phyloP scores from a whole-genome alignment of 2,888 invertebrate species.

The Agrypnus murinus region DNA sequence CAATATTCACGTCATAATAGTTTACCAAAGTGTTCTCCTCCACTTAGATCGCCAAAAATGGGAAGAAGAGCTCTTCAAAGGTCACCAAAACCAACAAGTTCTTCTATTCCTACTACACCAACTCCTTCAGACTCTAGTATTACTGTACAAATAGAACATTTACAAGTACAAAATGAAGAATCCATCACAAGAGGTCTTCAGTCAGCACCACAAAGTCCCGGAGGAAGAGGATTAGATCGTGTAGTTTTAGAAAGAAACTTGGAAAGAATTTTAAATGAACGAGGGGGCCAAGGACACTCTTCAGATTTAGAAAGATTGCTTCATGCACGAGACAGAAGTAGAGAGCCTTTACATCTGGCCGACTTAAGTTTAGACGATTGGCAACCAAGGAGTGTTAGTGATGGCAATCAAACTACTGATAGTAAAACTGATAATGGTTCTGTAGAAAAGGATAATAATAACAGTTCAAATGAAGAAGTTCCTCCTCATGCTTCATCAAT shows the following conservation, averaged over 20 bases:
- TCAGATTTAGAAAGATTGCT: constrained; percentile 72
- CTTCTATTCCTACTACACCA: constrained; percentile 70
- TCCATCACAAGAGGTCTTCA: constrained; percentile 55
- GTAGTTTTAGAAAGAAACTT: constrained; percentile 81
- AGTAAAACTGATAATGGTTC: constrained; percentile 59
- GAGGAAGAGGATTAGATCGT: constrained; percentile 77
- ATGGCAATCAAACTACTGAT: constrained; percentile 64
- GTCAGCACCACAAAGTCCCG: constrained; percentile 60
- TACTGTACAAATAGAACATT: constrained; percentile 54
- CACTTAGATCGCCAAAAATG: constrained; percentile 76
- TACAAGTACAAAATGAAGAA: constrained; percentile 57
- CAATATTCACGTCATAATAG: constrained; percentile 60
- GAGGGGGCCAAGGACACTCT: constrained; percentile 64
- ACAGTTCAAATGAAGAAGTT: constrained; percentile 54
- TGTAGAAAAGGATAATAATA: constrained; percentile 62
- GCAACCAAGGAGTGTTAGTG: constrained; percentile 68
- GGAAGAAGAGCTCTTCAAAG: constrained; percentile 73
- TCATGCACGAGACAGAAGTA: constrained; percentile 75
- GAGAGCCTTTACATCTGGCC: constrained; percentile 76
- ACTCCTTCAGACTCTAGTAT: constrained; percentile 65
- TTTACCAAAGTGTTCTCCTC: constrained; percentile 71
- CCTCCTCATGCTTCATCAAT: constrained; percentile 75
- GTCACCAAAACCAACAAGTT: constrained; percentile 68
- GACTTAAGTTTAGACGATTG: constrained; percentile 76
- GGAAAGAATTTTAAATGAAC: constrained; percentile 76